phyloP scores from a whole-genome alignment of 2,113 vertebrate species.

The Trichechus manatus region DNA sequence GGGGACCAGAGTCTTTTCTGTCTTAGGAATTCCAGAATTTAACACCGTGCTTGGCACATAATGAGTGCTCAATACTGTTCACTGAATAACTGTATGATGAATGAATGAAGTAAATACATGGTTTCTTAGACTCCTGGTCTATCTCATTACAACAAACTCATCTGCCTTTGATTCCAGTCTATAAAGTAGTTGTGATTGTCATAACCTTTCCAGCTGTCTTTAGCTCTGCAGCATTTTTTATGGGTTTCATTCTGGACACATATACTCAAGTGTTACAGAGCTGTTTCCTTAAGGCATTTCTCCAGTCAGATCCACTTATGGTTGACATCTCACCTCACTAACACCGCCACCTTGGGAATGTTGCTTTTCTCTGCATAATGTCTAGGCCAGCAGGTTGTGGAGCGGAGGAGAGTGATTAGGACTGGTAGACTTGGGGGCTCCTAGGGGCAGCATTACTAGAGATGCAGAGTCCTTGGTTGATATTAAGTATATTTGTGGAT shows the following conservation, averaged over 20 bases:
- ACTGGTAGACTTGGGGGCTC: background rate
- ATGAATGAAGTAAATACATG: background rate
- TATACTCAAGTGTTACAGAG: background rate
- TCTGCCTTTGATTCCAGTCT: background rate
- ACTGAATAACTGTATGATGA: background rate
- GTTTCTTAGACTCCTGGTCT: slow-evolving; percentile 12
- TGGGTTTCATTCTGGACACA: slow-evolving; percentile 16
- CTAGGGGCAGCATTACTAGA: background rate
- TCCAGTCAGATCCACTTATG: background rate
- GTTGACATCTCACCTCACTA: slow-evolving; percentile 32
- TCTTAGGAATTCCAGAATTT: slow-evolving; percentile 19
- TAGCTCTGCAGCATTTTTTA: background rate
- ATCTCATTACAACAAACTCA: slow-evolving; percentile 42
- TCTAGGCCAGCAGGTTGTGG: background rate
- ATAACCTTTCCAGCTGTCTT: background rate
- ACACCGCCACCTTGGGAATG: background rate
- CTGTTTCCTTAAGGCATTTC: slow-evolving; percentile 55
- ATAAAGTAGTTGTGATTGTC: background rate
- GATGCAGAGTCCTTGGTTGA: slow-evolving; percentile 34
- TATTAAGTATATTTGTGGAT: slow-evolving; percentile 1
- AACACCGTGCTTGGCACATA: slow-evolving; percentile 19
- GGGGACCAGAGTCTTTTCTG: background rate
- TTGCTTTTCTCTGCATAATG: background rate
- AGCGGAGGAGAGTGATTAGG: slow-evolving; percentile 9
- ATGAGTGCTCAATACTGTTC: background rate